Conservation (phyloP, 2,113 vertebrate species). For the Indri indri region DNA sequence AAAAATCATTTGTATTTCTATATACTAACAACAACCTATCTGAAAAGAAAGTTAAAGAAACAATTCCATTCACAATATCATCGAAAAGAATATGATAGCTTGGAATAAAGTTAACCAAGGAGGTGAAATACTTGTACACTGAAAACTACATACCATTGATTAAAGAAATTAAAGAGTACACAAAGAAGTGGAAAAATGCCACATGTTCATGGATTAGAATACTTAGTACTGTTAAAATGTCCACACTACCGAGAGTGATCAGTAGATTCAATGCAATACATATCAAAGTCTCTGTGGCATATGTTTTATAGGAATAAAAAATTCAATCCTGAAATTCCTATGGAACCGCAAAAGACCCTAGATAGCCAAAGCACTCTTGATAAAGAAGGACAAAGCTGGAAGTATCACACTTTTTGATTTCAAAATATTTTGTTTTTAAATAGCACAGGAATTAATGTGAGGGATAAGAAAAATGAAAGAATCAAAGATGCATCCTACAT, state of each 20-base stretch:
- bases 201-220: not conserved
- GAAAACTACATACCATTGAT: not conserved
- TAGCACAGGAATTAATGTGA: not conserved
- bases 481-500: not conserved
- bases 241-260: not conserved
- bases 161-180: not conserved
- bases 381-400: not conserved
- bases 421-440: not conserved
- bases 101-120: no score
- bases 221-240: not conserved
- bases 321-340: not conserved
- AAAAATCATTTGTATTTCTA: no score
- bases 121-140: no score
- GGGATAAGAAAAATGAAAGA: not conserved
- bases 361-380: not conserved
- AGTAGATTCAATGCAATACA: not conserved
- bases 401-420: not conserved
- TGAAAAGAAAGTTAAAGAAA: no score
- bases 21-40: no score
- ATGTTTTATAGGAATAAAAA: not conserved
- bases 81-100: no score
- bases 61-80: no score
- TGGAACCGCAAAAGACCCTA: not conserved
- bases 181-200: not conserved
- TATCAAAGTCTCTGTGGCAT: not conserved